Conservation (phyloP, 2,113 vertebrate species). For the Promerops cafer region DNA sequence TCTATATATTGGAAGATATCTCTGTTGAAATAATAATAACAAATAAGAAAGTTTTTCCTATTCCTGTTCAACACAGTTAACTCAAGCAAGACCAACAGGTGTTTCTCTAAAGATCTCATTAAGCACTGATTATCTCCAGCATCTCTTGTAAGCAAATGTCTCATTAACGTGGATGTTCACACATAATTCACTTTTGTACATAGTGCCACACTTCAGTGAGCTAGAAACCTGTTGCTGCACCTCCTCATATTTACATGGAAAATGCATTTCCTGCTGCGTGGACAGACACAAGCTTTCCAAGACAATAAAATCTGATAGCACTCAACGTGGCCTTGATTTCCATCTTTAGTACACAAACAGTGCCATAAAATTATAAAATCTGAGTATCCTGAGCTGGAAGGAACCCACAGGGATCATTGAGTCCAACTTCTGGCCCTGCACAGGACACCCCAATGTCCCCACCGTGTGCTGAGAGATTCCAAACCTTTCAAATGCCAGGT, state of each 20-base stretch:
- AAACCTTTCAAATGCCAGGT: neutral
- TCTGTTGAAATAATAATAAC: neutral
- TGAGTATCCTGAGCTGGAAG: neutral
- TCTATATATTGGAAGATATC: neutral
- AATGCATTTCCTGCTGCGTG: neutral
- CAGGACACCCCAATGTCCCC: neutral
- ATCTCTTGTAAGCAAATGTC: constrained; percentile 9
- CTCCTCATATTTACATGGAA: neutral
- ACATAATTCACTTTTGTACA: neutral
- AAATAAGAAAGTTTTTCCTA: neutral
- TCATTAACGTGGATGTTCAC: neutral
- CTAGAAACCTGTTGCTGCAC: neutral
- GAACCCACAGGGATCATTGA: neutral
- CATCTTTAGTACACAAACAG: neutral
- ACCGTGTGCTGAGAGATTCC: neutral
- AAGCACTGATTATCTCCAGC: neutral
- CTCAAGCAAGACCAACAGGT: neutral
- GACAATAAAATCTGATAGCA: neutral
- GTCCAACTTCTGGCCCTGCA: neutral
- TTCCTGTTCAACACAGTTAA: neutral
- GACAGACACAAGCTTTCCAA: neutral
- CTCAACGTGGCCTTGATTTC: neutral
- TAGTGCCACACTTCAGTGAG: neutral
- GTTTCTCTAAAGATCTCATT: neutral
- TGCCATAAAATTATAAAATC: neutral